These are phyloP conservation scores for Oreochromis aureus DNA, from an alignment of 2,113 vertebrate genomes.

Conservation along the genomic window DNA sequence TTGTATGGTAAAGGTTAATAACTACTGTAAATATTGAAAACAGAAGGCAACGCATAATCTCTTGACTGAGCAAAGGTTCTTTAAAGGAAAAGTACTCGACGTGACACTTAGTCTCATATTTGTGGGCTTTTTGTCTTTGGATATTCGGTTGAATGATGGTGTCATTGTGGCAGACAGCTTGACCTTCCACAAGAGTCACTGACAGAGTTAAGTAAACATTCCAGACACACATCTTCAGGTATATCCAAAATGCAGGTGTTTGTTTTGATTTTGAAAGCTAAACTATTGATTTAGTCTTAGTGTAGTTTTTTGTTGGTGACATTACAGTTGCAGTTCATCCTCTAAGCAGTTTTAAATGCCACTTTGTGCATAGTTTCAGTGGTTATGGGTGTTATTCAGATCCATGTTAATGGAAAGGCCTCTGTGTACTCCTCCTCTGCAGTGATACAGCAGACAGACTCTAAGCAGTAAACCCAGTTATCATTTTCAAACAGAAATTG, in stretches of 20 bases:
- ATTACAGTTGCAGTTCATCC: neutral
- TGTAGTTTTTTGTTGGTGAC: neutral
- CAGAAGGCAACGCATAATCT: neutral
- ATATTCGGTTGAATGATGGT: neutral
- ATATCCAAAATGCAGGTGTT: neutral
- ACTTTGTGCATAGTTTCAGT: neutral
- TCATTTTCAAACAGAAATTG: neutral
- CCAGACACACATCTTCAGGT: neutral
- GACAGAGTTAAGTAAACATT: neutral
- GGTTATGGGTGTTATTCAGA: neutral
- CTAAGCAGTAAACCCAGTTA: neutral
- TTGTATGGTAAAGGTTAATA: neutral
- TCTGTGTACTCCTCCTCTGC: neutral
- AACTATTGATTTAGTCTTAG: neutral
- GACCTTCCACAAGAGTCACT: neutral
- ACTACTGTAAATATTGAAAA: neutral
- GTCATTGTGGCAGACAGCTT: neutral
- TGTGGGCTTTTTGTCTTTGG: neutral
- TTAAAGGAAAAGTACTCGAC: neutral
- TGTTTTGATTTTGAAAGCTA: neutral
- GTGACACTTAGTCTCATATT: neutral
- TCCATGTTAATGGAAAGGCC: neutral
- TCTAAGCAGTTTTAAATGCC: neutral
- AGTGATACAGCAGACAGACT: neutral
- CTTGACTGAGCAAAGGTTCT: neutral